Evolutionary conservation across 2,888 invertebrate genomes (phyloP), one percentile per base, ranked within the genome.

Genomic region (Chrysopilus asiliformis): DNA sequence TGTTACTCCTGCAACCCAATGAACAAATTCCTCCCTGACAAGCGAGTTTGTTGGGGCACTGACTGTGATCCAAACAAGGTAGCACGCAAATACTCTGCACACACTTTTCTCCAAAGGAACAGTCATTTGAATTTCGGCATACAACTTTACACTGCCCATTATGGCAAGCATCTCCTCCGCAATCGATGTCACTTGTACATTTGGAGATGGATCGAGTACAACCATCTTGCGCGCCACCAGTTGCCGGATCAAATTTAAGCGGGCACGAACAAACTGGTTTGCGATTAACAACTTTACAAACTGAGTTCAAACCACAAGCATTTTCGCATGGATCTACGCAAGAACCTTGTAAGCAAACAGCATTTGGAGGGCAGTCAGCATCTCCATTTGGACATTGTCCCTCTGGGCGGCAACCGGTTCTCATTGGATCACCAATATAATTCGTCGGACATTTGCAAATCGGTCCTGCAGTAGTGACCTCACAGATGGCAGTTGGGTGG

Each of bases 101-200:
- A 55, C 90, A 91, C 46, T 73, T 68, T 53, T 90, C 89, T 15
- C 83, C 86, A 10, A 64, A 57, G 4, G 81, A 79, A 55, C 89
- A 90, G 52, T 89, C 87, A 34, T 72, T 71, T 19, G 73, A 69
- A 52, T 78, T 74, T 43, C 78, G 72, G 50, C 89, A 90, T 15
- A 85, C 81, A 12, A 79, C 70, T 58, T 81, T 77, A 54, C 91
- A 91, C 56, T 89, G 85, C 7, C 81, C 81, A 49, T 81, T 79
- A 27, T 76, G 72, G 57, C 90, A 91, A 26, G 80, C 70, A 46
- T 80, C 80, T 28, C 77, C 80, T 26, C 72, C 74, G 50, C 91
- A 91, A 42, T 89, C 85, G 8, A 68, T 54, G 55, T 90, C 86
- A 10, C 65, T 67, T 2, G 55, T 52, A 49, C 91, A 91, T 32